Base-by-base conservation (phyloP, 2,113 vertebrate genomes). In the Chaenocephalus aceratus region DNA sequence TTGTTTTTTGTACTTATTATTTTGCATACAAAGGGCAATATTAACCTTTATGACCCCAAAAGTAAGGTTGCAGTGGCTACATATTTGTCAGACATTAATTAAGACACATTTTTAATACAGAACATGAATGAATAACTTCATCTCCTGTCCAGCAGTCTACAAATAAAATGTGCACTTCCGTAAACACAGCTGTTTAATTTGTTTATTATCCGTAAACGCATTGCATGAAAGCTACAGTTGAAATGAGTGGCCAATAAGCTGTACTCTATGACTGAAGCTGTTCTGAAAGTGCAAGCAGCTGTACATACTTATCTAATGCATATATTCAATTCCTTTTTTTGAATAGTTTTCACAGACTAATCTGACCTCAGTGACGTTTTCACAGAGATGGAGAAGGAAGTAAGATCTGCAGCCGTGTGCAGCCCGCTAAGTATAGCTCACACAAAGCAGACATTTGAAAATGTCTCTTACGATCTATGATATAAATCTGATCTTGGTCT, bases 381-480 rank as follows among this genome's bases (percentile, higher is more conserved):
- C 13, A 2, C 56, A 2, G 14, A 10, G 5, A 65, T 48, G 30
- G 15, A 78, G 75, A 53, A 82, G 84, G 81, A 88, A 86, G 72
- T 2, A 6, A 21, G 1, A 1, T 58, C 30, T 6, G 2, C 13
- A 65, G 49, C 34, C 52, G 2, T 6, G 1, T 8, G 13, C 23
- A 12, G 11, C 14, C 9, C 46, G n/a, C 67, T 18, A 72, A 53
- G 10, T n/a, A 15, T 11, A 10, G 18, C 11, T 41, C 51, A 48
- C 54, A 23, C 52, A 18, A 72, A 77, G 64, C 41, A 58, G 23
- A 46, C 18, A 54, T 68, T 23, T 1, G 4, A 63, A 21, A 41
- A 34, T 12, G 3, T 66, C 10, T 66, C 18, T 49, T 10, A 3
- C 21, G 5, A 15, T 61, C 45, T 56, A 2, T 30, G 2, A 11